Evolutionary conservation across 35 echinoderm and acorn worm genomes (phyloP), one percentile per base, ranked within the genome.

Genomic region (Lytechinus variegatus): DNA sequence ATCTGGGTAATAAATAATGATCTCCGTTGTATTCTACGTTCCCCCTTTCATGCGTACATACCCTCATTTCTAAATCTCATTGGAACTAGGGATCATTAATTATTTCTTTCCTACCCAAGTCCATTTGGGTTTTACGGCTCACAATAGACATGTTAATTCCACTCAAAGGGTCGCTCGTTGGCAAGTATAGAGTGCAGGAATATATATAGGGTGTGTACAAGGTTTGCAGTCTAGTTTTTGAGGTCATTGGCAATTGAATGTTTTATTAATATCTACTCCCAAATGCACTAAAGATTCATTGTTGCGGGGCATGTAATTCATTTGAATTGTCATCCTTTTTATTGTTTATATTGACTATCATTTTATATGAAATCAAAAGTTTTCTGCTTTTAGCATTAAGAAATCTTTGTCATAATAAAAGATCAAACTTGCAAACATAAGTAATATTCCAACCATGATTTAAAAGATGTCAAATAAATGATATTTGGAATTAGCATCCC

Each of bases 21-120:
- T n/a, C n/a, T n/a, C n/a, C n/a, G n/a, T n/a, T 72, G 16, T 72
- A 72, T 72, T 6, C 0, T n/a, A 8, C 12, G 19, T 24, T 16
- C 16, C 16, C 66, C 66, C 66, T 79, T 21, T 79, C 19, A 79
- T n/a, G 56, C 10, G 9, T 58, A 9, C 13, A 19, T 79, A 79
- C 19, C 66, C 66, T 79, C 66, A 79, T 79, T 79, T 79, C 66
- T 79, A 79, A 79, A 79, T 19, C 66, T 24, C 66, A 79, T 16
- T 24, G 66, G 66, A 24, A 79, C 66, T 6, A 24, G n/a, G 66
- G 19, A 79, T 79, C 66, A 79, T 79, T 79, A 79, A 79, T 27
- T 79, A 79, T 79, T 79, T n/a, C 66, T 79, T 79, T 24, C 66
- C 66, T 79, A 79, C 66, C 66, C 16, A 79, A 79, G 66, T 79